phyloP scores from a whole-genome alignment of 2,797 vertebrate species.

The Gorsachius magnificus region DNA sequence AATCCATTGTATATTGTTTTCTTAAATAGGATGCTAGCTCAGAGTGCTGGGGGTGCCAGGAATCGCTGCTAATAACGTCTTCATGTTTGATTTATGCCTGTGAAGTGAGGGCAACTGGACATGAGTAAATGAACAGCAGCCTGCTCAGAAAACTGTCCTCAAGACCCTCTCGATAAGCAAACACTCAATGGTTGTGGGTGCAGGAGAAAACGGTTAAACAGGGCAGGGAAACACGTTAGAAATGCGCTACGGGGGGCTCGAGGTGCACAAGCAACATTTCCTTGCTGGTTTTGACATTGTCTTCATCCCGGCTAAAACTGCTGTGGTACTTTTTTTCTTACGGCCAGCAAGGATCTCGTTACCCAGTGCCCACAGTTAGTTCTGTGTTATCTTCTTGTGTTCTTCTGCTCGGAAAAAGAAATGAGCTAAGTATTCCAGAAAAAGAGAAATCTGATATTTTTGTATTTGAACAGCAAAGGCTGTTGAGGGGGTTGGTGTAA shows the following conservation, averaged over 20 bases:
- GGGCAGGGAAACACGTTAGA: background rate
- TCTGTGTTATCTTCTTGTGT: background rate
- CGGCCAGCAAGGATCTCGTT: background rate
- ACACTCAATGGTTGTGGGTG: background rate
- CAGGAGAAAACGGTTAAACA: background rate
- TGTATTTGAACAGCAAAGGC: background rate
- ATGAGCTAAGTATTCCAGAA: background rate
- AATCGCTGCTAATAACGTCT: background rate
- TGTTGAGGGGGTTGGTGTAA: background rate
- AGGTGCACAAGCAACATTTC: background rate
- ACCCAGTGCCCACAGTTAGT: background rate
- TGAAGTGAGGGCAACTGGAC: background rate
- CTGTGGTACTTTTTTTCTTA: background rate
- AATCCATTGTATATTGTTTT: slow-evolving; percentile 54
- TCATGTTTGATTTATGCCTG: slow-evolving; percentile 2
- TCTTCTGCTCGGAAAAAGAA: background rate
- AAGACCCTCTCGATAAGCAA: background rate
- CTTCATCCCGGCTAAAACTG: background rate
- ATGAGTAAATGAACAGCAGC: background rate
- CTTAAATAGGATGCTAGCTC: slow-evolving; percentile 19
- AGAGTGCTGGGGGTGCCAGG: slow-evolving; percentile 24
- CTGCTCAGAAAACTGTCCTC: background rate
- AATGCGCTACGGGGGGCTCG: accelerated
- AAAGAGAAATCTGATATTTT: background rate
- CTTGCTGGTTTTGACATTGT: background rate